Conservation (phyloP, 1,140 invertebrate genomes). For the Nasonia giraulti region DNA sequence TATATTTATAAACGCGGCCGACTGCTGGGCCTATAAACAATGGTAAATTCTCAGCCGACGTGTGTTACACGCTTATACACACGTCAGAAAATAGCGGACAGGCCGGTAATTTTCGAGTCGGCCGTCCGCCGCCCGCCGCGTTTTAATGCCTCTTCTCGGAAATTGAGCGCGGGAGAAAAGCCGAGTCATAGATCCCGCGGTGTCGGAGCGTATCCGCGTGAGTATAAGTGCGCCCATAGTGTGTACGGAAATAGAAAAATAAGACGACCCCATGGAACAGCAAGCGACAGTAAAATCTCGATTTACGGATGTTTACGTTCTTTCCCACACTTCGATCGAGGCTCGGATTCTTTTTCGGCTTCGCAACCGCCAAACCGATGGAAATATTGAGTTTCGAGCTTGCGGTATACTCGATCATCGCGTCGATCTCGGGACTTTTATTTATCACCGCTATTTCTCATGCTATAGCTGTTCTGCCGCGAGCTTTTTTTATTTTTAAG, state of each 20-base stretch:
- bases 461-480: no score
- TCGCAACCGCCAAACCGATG: background rate
- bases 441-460: no score
- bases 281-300: constrained; percentile 45
- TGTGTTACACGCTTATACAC: no score
- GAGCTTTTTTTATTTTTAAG: no score
- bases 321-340: background rate
- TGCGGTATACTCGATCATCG: no score
- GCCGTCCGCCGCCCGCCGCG: background rate
- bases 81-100: no score
- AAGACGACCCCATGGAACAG: constrained; percentile 9
- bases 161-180: constrained; percentile 2
- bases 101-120: constrained; percentile 3
- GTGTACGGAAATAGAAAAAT: constrained; percentile 39
- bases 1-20: no score
- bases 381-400: no score
- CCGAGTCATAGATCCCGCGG: constrained; percentile 1
- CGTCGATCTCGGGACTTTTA: no score
- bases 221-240: background rate
- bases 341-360: background rate
- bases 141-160: constrained; percentile 19
- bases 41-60: no score
- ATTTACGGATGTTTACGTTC: constrained; percentile 19
- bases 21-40: background rate
- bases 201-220: background rate